Percentiles rank a stretch among this genome's conserved stretches.
Evolutionary conservation across 2,797 vertebrate species (phyloP).

Genomic region (Enteromius fasciolatus): DNA sequence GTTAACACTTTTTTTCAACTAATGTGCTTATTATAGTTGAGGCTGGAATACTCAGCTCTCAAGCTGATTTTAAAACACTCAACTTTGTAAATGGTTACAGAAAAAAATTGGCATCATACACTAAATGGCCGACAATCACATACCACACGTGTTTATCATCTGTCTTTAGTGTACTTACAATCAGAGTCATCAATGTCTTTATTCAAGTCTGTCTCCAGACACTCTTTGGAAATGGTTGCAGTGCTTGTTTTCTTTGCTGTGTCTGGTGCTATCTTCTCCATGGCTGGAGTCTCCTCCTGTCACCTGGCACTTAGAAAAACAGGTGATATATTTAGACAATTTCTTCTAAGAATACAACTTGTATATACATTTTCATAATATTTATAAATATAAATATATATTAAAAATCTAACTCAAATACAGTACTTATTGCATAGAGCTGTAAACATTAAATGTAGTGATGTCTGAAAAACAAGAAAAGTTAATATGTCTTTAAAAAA

Average conservation of each 20-base stretch:
- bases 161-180: conserved; percentile 54
- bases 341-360: background rate
- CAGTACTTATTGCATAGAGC: background rate
- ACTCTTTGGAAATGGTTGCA: background rate
- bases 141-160: background rate
- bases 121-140: background rate
- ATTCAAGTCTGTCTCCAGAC: conserved; percentile 16
- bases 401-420: background rate
- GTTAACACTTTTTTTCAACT: background rate
- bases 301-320: background rate
- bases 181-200: conserved; percentile 61
- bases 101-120: background rate
- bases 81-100: background rate
- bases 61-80: background rate
- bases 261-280: conserved; percentile 40
- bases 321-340: background rate
- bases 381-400: background rate
- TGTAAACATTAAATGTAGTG: background rate
- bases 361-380: background rate
- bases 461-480: background rate
- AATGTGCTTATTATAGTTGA: background rate
- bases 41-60: background rate
- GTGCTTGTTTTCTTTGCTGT: conserved; percentile 2
- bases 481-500: too few species aligned
- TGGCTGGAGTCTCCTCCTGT: conserved; percentile 8